Base-by-base conservation (phyloP, 2,888 invertebrate genomes). In the Limnephilus rhombicus region DNA sequence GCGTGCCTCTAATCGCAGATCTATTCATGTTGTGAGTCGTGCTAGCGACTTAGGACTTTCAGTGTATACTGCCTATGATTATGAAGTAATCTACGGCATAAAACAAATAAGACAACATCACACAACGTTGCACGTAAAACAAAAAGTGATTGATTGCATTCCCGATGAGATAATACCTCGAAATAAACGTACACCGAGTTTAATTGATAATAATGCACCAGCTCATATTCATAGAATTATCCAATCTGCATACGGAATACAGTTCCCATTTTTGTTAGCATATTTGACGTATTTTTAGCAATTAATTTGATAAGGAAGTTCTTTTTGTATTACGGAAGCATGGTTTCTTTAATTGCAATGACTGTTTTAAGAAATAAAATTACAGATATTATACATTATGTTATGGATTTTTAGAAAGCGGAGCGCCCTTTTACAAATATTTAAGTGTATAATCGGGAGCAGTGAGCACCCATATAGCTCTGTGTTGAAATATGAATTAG, bases 401-500 rank as follows among this genome's bases (percentile, higher is more conserved):
- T 68, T n/a, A n/a, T 53, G 53, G 37, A 7, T 82, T 82, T 82
- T 82, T 90, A 82, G 45, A 90, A 81, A 45, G 81, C 68, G 53
- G 89, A 91, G 89, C 85, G 85, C 83, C 85, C 83, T 83, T 88
- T 90, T 91, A 89, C 89, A 90, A 90, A 92, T 90, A 37, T 41
- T 83, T 13, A 41, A 53, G 31, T 68, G 82, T 18, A 82, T 41
- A 86, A 90, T 89, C 41, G 41, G 86, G 80, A 85, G 90, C 49
- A 86, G 41, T 86, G 80, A 85, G 90, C 49, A 86, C 85, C 37
- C 88, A 34, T 81, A 53, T 80, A 34, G 90, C 85, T 24, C 53
- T 90, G 90, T 91, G 93, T 92, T 91, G 92, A 90, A 85, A 91
- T 92, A 90, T 91, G 82, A 92, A 93, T 80, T 83, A 89, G 92